phyloP scores from a whole-genome alignment of 2,888 invertebrate genomes.

The Lomographa bimaculata region DNA sequence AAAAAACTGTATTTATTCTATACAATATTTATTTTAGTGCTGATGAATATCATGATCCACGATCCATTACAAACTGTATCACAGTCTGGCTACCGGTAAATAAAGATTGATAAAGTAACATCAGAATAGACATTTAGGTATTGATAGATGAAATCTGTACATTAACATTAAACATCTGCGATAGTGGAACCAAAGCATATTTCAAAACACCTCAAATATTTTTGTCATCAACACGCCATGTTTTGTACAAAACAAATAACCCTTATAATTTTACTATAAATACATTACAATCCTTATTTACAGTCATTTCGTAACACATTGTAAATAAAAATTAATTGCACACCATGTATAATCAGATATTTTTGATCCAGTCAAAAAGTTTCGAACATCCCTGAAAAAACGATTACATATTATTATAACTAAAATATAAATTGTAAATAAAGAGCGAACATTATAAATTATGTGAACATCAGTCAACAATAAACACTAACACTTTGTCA shows the following conservation, averaged over 20 bases:
- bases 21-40: constrained; percentile 65
- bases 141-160: constrained; percentile 23
- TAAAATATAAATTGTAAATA: constrained; percentile 57
- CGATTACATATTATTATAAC: constrained; percentile 42
- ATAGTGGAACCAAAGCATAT: constrained; percentile 37
- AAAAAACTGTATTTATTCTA: constrained; percentile 39
- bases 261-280: constrained; percentile 48
- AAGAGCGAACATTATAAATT: constrained; percentile 65
- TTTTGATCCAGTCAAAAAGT: constrained; percentile 80
- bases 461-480: constrained; percentile 73
- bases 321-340: constrained; percentile 66
- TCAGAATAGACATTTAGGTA: constrained; percentile 19
- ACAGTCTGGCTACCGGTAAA: constrained; percentile 53
- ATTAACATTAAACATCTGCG: constrained; percentile 28
- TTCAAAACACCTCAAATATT: constrained; percentile 43
- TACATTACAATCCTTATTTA: constrained; percentile 56
- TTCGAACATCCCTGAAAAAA: constrained; percentile 28
- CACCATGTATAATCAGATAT: constrained; percentile 67
- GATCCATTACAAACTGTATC: constrained; percentile 56
- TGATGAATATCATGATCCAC: constrained; percentile 59
- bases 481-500: constrained; percentile 26
- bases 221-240: constrained; percentile 46
- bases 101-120: constrained; percentile 24
- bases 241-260: constrained; percentile 60
- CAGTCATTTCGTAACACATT: constrained; percentile 48